Base-by-base conservation (phyloP, 2,797 vertebrate species). In the Hyperoplus immaculatus region DNA sequence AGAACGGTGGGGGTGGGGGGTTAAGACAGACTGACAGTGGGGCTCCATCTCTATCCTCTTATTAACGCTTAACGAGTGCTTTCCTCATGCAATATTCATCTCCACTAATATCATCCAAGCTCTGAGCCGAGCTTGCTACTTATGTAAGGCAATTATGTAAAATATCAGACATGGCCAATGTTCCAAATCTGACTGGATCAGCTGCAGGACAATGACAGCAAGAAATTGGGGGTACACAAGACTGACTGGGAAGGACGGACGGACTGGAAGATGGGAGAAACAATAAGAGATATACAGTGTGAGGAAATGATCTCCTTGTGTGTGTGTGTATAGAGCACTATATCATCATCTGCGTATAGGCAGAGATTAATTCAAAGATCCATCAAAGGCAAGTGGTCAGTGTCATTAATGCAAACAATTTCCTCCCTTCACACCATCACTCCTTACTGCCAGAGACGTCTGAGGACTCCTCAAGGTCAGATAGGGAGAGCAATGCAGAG, bases 141-240 rank as follows among this genome's bases (percentile, higher is more conserved):
- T 95, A 95, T 95, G 95, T 95, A 95, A 95, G 95, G 93, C 94
- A 95, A 95, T 95, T 96, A 96, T 95, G 94, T 95, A 95, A 95
- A 95, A 94, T 93, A 93, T 94, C 92, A 95, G 92, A 94, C 91
- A 91, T 81, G 80, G 91, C 84, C 90, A 77, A 89, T 91, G 94
- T 91, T 93, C 91, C 90, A 83, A 92, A 82, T 89, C 81, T 92
- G 89, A 91, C 93, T 94, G 88, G 81, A 89, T 88, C 86, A 90
- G 91, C 90, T 92, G 82, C 80, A 79, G 90, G 93, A 94, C 88
- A 93, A 83, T 87, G 87, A 88, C 89, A 85, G 63, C 72, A 55
- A 89, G 65, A 79, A 58, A 84, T 49, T 73, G 51, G 59, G 75
- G 75, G 61, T 42, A 58, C 42, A 68, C 57, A 59, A 47, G 72